Evolutionary conservation across 1,140 invertebrate genomes (phyloP).

Genomic region (Drosophila pseudoobscura): DNA sequence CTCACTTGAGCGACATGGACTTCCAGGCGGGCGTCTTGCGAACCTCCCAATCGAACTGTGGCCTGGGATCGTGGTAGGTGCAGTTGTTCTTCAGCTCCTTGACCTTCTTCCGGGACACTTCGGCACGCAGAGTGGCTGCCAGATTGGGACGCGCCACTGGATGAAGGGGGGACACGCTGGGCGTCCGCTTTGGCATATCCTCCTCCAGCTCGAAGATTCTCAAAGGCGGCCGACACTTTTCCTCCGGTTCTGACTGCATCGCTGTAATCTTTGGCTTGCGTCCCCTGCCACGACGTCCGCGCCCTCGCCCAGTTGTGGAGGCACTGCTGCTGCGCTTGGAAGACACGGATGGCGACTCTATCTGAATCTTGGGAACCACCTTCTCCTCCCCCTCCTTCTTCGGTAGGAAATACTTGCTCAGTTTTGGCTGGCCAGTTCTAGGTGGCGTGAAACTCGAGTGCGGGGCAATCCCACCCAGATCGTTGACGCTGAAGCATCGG

Average conservation of each 20-base stretch:
- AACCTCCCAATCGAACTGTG: constrained; percentile 78
- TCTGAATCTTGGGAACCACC: constrained; percentile 49
- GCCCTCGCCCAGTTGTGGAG: constrained; percentile 27
- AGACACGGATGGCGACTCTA: constrained; percentile 55
- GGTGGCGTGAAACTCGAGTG: neutral
- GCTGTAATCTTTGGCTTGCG: constrained; percentile 22
- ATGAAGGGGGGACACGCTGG: constrained; percentile 69
- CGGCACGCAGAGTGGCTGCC: constrained; percentile 75
- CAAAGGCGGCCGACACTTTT: constrained; percentile 20
- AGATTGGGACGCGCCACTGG: constrained; percentile 79
- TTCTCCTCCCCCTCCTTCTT: constrained; percentile 22
- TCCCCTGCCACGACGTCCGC: constrained; percentile 26
- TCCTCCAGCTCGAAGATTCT: constrained; percentile 41
- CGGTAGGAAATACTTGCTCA: constrained; percentile 48
- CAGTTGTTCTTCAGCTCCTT: constrained; percentile 77
- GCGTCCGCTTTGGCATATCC: constrained; percentile 25
- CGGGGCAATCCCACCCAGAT: constrained; percentile 29
- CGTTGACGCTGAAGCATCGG: constrained; percentile 69
- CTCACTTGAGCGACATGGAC: constrained; percentile 75
- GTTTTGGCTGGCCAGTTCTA: constrained; percentile 4
- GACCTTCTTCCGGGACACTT: constrained; percentile 74
- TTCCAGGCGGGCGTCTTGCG: constrained; percentile 82
- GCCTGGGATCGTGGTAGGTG: constrained; percentile 64
- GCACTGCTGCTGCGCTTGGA: constrained; percentile 63
- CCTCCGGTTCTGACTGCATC: constrained; percentile 8